Percentiles rank a stretch among this genome's conserved stretches.
Conservation (phyloP, 2,888 invertebrate genomes). For the Mesorhabditis sp. region DNA sequence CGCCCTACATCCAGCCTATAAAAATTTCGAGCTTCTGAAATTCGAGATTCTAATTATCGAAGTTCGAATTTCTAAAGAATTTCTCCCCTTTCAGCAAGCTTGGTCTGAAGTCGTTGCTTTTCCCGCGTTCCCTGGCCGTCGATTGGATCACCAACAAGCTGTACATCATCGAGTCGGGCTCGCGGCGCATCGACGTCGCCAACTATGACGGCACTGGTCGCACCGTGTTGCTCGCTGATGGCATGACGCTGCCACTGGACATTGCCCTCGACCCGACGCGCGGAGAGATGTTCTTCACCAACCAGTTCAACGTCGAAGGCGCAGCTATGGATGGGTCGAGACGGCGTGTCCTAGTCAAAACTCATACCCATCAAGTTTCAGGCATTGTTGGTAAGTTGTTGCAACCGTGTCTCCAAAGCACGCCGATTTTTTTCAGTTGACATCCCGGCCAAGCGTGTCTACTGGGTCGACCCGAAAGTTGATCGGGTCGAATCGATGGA, state of each 20-base stretch:
- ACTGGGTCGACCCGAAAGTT: conserved; percentile 90
- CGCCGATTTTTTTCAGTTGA: conserved; percentile 72
- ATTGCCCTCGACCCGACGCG: conserved; percentile 85
- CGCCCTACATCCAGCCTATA: too few species aligned
- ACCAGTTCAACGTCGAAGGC: conserved; percentile 70
- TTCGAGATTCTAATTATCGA: background rate
- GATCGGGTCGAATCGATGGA: conserved; percentile 94
- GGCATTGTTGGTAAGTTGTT: conserved; percentile 70
- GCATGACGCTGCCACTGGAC: conserved; percentile 84
- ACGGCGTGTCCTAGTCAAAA: conserved; percentile 77
- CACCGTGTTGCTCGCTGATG: conserved; percentile 84
- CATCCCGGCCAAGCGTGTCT: conserved; percentile 81
- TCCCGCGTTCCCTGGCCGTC: conserved; percentile 70
- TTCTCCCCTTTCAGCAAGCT: conserved; percentile 33
- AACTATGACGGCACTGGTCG: conserved; percentile 80
- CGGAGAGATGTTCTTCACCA: conserved; percentile 67
- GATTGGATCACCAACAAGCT: conserved; percentile 96
- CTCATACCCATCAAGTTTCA: conserved; percentile 87
- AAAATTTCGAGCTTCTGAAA: too few species aligned
- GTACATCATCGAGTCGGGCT: conserved; percentile 69
- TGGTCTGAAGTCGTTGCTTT: conserved; percentile 53
- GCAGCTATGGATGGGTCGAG: conserved; percentile 92
- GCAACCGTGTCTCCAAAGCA: background rate
- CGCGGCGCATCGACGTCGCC: conserved; percentile 89
- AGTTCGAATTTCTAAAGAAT: background rate